Evolutionary conservation across 1,140 invertebrate genomes (phyloP).

Genomic region (Diorhabda elongata): DNA sequence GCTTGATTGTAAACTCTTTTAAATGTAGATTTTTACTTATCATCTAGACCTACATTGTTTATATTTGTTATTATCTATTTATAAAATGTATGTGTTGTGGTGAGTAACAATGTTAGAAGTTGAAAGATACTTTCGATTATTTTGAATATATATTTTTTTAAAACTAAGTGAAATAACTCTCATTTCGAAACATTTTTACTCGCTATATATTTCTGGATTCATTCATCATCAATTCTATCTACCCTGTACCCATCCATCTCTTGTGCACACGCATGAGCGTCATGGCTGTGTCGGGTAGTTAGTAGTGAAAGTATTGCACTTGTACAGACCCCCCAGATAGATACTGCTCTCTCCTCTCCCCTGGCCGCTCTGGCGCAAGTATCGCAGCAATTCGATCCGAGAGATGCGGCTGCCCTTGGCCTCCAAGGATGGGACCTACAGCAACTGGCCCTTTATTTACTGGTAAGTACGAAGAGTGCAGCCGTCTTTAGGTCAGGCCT

Average conservation of each 20-base stretch:
- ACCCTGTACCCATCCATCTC: constrained; percentile 30
- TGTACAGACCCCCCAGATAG: constrained; percentile 40
- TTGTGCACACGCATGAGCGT: constrained; percentile 32
- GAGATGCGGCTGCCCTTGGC: constrained; percentile 51
- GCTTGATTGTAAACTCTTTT: constrained; percentile 18
- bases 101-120: neutral
- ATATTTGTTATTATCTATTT: constrained; percentile 13
- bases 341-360: constrained; percentile 42
- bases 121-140: neutral
- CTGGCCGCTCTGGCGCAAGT: constrained; percentile 46
- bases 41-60: constrained; percentile 15
- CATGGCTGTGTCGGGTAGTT: constrained; percentile 35
- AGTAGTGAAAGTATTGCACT: constrained; percentile 42
- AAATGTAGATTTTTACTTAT: constrained; percentile 15
- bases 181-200: neutral
- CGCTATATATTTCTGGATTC: constrained; percentile 4
- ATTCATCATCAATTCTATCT: constrained; percentile 22
- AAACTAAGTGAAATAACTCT: too few species aligned
- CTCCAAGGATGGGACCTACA: constrained; percentile 66
- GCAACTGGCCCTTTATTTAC: constrained; percentile 66
- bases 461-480: constrained; percentile 56
- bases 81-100: constrained; percentile 5
- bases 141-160: too few species aligned
- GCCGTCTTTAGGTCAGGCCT: constrained; percentile 1
- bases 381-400: constrained; percentile 44